phyloP scores from a whole-genome alignment of 2,113 vertebrate species.

The Baryphthengus martii region DNA sequence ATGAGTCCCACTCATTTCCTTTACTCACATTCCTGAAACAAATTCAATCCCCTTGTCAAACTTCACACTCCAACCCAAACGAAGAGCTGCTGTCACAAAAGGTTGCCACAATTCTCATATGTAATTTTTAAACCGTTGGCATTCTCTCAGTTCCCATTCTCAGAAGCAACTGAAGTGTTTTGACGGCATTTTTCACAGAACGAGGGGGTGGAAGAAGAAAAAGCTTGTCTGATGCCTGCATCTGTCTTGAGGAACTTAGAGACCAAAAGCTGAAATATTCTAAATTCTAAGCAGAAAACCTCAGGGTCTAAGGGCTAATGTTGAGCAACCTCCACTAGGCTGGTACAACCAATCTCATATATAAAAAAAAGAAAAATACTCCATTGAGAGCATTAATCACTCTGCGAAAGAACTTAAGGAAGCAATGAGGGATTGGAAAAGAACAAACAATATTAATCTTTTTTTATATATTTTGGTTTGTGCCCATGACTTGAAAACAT shows the following conservation, averaged over 20 bases:
- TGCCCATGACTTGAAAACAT: neutral
- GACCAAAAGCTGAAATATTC: neutral
- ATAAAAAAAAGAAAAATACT: neutral
- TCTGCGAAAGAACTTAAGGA: neutral
- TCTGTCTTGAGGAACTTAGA: neutral
- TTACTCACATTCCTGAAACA: neutral
- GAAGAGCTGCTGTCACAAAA: constrained; percentile 6
- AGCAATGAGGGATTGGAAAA: neutral
- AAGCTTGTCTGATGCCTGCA: neutral
- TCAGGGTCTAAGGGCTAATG: neutral
- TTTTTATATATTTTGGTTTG: neutral
- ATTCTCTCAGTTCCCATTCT: neutral
- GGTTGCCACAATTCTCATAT: neutral
- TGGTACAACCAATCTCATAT: neutral
- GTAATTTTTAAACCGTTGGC: neutral
- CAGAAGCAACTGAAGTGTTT: constrained; percentile 21
- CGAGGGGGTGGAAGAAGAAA: neutral
- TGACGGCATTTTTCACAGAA: constrained; percentile 26
- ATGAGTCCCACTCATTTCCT: neutral
- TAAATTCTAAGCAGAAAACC: neutral
- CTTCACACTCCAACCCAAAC: neutral
- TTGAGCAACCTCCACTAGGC: neutral
- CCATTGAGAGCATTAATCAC: neutral
- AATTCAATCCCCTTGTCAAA: neutral
- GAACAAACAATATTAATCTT: neutral